Percentiles rank a stretch among this genome's conserved stretches.
Evolutionary conservation across 2,113 vertebrate genomes (phyloP).

Genomic region (Macquaria australasica): DNA sequence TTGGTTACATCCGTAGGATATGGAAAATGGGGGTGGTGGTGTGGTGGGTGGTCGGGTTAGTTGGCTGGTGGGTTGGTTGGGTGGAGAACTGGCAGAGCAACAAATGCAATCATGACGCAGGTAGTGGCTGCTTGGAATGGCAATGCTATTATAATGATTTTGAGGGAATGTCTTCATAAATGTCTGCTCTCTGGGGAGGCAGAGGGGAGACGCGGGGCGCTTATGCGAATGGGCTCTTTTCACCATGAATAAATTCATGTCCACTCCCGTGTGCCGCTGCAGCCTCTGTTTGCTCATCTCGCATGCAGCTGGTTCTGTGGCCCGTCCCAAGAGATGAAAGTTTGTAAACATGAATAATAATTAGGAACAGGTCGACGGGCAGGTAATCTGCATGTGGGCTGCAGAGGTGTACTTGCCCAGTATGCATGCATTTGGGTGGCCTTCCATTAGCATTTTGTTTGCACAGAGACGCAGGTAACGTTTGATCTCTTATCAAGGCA

Average conservation of each 20-base stretch:
- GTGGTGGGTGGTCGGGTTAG: slow-evolving; percentile 19
- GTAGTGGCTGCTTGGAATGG: slow-evolving; percentile 73
- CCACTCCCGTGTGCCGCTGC: slow-evolving; percentile 61
- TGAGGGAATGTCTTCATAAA: slow-evolving; percentile 85
- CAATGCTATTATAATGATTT: slow-evolving; percentile 81
- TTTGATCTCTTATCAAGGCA: slow-evolving; percentile 78
- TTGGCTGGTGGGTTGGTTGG: slow-evolving; percentile 27
- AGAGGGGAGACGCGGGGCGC: slow-evolving; percentile 45
- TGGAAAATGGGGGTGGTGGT: slow-evolving; percentile 5
- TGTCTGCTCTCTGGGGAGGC: slow-evolving; percentile 79
- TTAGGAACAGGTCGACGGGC: slow-evolving; percentile 81
- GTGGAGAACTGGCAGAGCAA: slow-evolving; percentile 52
- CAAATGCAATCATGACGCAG: slow-evolving; percentile 74
- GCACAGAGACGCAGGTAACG: slow-evolving; percentile 60
- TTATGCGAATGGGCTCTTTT: slow-evolving; percentile 62
- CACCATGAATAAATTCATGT: slow-evolving; percentile 87
- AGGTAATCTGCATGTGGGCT: slow-evolving; percentile 85
- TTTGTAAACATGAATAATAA: slow-evolving; percentile 90
- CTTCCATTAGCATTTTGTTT: slow-evolving; percentile 80
- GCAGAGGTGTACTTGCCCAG: slow-evolving; percentile 52
- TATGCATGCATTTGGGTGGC: slow-evolving; percentile 69
- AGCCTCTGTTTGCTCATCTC: slow-evolving; percentile 81
- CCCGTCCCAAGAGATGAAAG: slow-evolving; percentile 82
- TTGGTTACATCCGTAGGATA: slow-evolving; percentile 22
- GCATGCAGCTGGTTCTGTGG: slow-evolving; percentile 72